Conservation (phyloP, 2,797 vertebrate species). For the Halcyon badia region DNA sequence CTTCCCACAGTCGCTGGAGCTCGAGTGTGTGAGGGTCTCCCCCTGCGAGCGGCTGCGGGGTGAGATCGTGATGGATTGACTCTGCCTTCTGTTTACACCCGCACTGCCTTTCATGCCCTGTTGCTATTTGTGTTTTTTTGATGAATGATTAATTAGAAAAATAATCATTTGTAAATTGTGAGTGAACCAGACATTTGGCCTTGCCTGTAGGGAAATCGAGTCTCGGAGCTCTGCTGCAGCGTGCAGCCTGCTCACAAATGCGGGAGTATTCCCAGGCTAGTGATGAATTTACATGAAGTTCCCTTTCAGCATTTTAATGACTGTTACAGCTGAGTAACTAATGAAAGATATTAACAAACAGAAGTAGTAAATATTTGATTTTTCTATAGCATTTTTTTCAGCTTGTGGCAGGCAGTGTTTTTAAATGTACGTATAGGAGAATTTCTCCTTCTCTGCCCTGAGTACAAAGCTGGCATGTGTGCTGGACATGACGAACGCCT, state of each 20-base stretch:
- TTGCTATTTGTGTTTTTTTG: conserved; percentile 82
- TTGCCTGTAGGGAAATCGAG: conserved; percentile 79
- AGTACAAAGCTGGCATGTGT: neutral
- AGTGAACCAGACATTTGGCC: conserved; percentile 82
- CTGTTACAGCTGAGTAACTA: conserved; percentile 73
- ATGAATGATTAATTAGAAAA: conserved; percentile 90
- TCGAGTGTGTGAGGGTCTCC: neutral
- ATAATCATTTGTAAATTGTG: conserved; percentile 83
- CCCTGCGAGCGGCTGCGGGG: neutral
- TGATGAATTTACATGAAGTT: conserved; percentile 82
- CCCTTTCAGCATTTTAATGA: conserved; percentile 81
- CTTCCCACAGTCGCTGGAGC: neutral
- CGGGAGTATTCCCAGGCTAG: conserved; percentile 76
- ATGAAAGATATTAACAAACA: conserved; percentile 81
- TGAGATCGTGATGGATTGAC: conserved; percentile 79
- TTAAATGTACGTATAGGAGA: neutral
- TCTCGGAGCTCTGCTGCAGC: conserved; percentile 68
- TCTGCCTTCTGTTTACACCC: conserved; percentile 70
- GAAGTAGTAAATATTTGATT: conserved; percentile 83
- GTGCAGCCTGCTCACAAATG: conserved; percentile 69
- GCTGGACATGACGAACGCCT: neutral
- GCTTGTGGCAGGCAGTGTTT: conserved; percentile 13
- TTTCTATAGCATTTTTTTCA: conserved; percentile 60
- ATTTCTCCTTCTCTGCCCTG: neutral
- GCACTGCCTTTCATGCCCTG: conserved; percentile 74